Base-by-base conservation (phyloP, 2,888 invertebrate species). In the Andrena bucephala region DNA sequence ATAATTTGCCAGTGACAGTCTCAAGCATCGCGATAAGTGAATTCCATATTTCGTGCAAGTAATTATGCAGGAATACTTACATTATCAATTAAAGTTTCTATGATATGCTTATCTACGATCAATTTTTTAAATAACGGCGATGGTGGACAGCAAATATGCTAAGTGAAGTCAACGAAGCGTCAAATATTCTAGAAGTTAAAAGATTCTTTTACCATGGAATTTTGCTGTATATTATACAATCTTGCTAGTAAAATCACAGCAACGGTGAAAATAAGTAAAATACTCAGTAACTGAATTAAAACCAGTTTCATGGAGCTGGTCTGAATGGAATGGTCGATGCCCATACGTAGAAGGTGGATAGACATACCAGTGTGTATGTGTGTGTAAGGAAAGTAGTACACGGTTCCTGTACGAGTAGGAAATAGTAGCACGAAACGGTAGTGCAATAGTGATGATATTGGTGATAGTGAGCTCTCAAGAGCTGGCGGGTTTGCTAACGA, bases 341-440 rank as follows among this genome's bases (percentile, higher is more conserved):
- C 3, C 5, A 67, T 13, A 16, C 48, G 42, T 16, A 31, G 71
- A 59, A 59, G 50, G 48, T 54, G 57, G 48, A 68, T 60, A 50
- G 1, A 3, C 13, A 20, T 66, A 36, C 27, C 6, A 7, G 57
- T 36, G 59, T 52, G n/a, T 20, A 20, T 20, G 20, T 42, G 62
- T 33, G 63, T 52, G 62, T 63, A 52, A 60, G n/a, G 70, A 85
- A 85, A 85, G 85, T 83, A 77, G 85, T 79, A 78, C 85, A 71
- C 76, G 54, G 62, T 66, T 68, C 33, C 63, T 80, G 52, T 68
- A 27, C 48, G 13, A 60, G 29, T 36, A 42, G 10, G 57, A 42
- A 73, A 52, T 63, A 68, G 62, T 65, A 73, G 63, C 60, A 36
- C 67, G 75, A 50, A 67, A 71, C 71, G 36, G 57, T 62, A 81